Evolutionary conservation across 2,888 invertebrate genomes (phyloP).

Genomic region (Pinctada fucata): DNA sequence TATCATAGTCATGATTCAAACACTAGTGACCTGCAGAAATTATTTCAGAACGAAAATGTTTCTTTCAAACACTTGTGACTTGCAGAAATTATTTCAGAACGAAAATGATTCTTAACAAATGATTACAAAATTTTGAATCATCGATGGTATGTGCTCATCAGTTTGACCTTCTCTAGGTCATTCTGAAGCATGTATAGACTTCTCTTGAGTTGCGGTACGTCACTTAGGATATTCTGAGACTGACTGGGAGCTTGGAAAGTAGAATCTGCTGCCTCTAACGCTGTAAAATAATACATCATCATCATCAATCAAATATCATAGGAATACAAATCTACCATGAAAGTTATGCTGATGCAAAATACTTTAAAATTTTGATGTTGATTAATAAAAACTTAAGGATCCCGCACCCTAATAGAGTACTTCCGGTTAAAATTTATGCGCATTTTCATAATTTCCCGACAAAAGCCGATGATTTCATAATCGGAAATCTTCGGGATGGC

Average conservation of each 20-base stretch:
- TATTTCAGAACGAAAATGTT: too few relatives aligned
- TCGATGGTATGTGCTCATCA: constrained; percentile 58
- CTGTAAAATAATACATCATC: constrained; percentile 9
- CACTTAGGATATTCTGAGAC: constrained; percentile 39
- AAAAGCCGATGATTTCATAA: too few relatives aligned
- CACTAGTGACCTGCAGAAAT: too few relatives aligned
- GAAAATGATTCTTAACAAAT: too few relatives aligned
- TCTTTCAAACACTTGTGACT: too few relatives aligned
- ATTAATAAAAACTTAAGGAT: too few relatives aligned
- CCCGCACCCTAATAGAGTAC: too few relatives aligned
- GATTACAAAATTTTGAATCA: neutral
- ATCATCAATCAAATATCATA: neutral
- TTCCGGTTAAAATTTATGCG: too few relatives aligned
- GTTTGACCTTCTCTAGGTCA: constrained; percentile 57
- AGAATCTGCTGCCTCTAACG: constrained; percentile 32
- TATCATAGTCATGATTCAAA: too few relatives aligned
- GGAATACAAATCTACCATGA: neutral
- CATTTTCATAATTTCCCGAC: too few relatives aligned
- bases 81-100: too few relatives aligned
- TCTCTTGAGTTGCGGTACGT: constrained; percentile 53
- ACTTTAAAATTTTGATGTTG: neutral
- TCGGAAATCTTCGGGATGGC: too few relatives aligned
- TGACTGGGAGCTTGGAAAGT: neutral
- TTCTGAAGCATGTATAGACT: constrained; percentile 50
- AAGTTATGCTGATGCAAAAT: neutral